These are phyloP conservation scores for Sebastes vulpes DNA, from an alignment of 2,797 vertebrate genomes.

Conservation along the genomic window DNA sequence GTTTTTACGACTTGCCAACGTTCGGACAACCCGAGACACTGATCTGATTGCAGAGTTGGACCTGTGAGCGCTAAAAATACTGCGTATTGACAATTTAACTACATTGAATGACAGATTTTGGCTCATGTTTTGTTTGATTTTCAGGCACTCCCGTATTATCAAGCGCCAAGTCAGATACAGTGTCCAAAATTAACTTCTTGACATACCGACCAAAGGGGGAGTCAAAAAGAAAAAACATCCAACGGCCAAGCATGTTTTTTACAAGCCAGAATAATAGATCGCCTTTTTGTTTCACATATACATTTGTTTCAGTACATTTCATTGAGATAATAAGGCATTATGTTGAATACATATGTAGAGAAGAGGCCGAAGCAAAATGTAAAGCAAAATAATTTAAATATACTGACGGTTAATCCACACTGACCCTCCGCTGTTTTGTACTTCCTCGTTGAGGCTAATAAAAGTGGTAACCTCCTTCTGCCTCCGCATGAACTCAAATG, in stretches of 20 bases:
- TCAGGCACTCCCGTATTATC: not conserved
- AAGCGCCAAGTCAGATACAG: not conserved
- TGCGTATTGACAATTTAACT: not conserved
- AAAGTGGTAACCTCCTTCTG: too few species aligned
- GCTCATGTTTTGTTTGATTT: not conserved
- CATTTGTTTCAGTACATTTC: not conserved
- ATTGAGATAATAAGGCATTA: not conserved
- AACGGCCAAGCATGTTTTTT: not conserved
- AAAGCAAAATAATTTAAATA: not conserved
- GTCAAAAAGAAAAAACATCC: not conserved
- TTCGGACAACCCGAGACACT: not conserved
- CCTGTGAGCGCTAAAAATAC: not conserved
- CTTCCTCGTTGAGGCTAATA: too few species aligned
- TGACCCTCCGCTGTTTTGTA: too few species aligned
- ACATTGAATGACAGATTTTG: not conserved
- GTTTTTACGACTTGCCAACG: not conserved
- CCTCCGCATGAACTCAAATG: too few species aligned
- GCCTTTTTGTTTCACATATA: not conserved
- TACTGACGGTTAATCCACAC: not conserved
- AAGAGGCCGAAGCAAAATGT: too few species aligned
- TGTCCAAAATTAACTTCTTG: not conserved
- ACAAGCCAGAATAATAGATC: not conserved
- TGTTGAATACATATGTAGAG: not conserved
- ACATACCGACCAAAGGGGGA: not conserved
- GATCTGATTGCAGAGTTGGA: not conserved